Evolutionary conservation across 2,888 invertebrate species (phyloP).

Genomic region (Drosophila meridionalis): DNA sequence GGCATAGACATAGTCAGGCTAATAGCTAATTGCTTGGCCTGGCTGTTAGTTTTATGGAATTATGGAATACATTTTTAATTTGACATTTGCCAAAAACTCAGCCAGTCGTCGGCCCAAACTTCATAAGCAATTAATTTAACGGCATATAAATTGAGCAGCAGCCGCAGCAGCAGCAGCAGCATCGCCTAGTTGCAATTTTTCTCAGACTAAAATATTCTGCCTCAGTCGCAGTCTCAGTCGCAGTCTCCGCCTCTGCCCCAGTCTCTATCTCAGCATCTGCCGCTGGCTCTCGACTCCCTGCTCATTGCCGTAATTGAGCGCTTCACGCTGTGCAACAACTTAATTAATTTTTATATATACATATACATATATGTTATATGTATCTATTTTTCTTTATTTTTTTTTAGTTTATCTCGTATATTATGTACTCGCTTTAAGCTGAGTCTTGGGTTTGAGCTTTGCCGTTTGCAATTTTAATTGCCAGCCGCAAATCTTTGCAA

Average conservation of each 20-base stretch:
- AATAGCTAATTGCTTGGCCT: slow-evolving; percentile 73
- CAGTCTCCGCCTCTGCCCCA: slow-evolving; percentile 2
- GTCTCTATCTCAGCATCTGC: slow-evolving; percentile 8
- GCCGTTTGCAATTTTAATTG: slow-evolving; percentile 78
- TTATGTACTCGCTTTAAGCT: slow-evolving; percentile 50
- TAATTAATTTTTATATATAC: slow-evolving; percentile 74
- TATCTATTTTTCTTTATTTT: slow-evolving; percentile 27
- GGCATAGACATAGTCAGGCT: slow-evolving; percentile 18
- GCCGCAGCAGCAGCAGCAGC: slow-evolving; percentile 38
- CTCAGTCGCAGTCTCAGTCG: neutral
- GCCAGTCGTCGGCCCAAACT: slow-evolving; percentile 73
- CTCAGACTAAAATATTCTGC: slow-evolving; percentile 60
- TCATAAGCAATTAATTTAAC: slow-evolving; percentile 80
- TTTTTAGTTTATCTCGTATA: slow-evolving; percentile 35
- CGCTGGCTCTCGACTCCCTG: slow-evolving; percentile 15
- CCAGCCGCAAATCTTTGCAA: slow-evolving; percentile 69
- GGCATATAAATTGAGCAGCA: slow-evolving; percentile 72
- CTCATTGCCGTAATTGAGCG: slow-evolving; percentile 72
- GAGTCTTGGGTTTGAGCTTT: slow-evolving; percentile 46
- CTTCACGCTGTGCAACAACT: slow-evolving; percentile 82
- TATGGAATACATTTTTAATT: slow-evolving; percentile 81
- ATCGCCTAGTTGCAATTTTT: slow-evolving; percentile 79
- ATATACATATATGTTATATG: slow-evolving; percentile 10
- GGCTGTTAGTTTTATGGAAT: slow-evolving; percentile 66
- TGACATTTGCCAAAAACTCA: slow-evolving; percentile 75